phyloP scores from a whole-genome alignment of 2,797 vertebrate species.

The Tragelaphus oryx region DNA sequence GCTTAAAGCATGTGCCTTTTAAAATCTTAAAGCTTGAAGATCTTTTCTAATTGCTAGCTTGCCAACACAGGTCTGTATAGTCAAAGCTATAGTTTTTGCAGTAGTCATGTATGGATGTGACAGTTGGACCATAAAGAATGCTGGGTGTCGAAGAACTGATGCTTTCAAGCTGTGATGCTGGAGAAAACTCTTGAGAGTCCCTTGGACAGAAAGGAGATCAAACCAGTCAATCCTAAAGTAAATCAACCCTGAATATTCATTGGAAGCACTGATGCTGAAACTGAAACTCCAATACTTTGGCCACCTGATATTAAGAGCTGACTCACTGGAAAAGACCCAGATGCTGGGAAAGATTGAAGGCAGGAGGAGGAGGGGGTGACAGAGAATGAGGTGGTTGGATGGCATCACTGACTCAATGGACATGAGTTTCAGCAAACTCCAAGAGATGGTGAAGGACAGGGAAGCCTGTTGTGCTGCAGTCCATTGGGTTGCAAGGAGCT shows the following conservation, averaged over 20 bases:
- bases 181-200: not conserved
- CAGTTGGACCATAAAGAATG: not conserved
- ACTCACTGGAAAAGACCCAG: not conserved
- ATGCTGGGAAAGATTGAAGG: not conserved
- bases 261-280: not conserved
- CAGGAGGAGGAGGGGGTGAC: not conserved
- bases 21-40: not conserved
- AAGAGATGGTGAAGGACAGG: not conserved
- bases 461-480: not conserved
- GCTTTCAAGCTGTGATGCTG: not conserved
- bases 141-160: not conserved
- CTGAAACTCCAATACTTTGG: not conserved
- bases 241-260: not conserved
- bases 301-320: not conserved
- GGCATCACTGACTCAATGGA: not conserved
- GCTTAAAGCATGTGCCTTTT: not conserved
- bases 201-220: not conserved
- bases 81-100: not conserved
- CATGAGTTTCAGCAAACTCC: not conserved
- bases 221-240: not conserved
- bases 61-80: not conserved
- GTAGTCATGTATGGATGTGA: not conserved
- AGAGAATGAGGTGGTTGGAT: not conserved
- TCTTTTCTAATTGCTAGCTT: not conserved
- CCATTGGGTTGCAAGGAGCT: not conserved